These are phyloP conservation scores for Agrypnia vestita DNA, from an alignment of 1,140 invertebrate genomes.

Conservation along the genomic window DNA sequence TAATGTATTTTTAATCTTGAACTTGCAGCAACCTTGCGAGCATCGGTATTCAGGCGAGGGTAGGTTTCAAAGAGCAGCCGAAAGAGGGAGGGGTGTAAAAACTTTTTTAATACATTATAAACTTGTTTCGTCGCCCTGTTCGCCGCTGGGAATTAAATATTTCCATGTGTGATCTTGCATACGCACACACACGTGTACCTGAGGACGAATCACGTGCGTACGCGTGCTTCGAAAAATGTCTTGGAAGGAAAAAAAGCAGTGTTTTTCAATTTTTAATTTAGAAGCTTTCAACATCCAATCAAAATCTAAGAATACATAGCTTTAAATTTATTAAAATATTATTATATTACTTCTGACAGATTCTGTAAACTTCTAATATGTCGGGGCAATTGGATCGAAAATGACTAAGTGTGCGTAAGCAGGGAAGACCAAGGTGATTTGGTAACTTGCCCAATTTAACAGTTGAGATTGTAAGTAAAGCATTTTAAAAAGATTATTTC, in stretches of 20 bases:
- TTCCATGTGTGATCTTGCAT: slow-evolving; percentile 19
- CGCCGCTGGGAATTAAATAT: slow-evolving; percentile 44
- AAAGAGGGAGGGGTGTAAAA: slow-evolving; percentile 13
- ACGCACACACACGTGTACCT: not conserved
- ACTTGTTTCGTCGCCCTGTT: slow-evolving; percentile 31
- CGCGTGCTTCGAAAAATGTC: not conserved
- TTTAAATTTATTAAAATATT: no score
- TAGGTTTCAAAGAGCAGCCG: slow-evolving; percentile 11
- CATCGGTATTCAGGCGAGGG: slow-evolving; percentile 13
- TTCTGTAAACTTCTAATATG: no score
- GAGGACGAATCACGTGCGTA: not conserved
- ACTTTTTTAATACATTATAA: slow-evolving; percentile 51
- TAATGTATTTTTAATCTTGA: slow-evolving; percentile 18
- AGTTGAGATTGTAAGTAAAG: no score
- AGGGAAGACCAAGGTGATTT: no score
- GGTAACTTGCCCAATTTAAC: no score
- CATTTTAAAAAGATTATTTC: no score
- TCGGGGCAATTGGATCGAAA: no score
- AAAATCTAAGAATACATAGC: no score
- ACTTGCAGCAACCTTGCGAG: slow-evolving; percentile 6
- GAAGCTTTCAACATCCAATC: no score
- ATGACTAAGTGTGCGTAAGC: no score
- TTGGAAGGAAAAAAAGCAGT: not conserved
- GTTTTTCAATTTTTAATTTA: no score
- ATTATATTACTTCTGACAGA: no score